phyloP scores from a whole-genome alignment of 2,888 invertebrate species.

The Heliconius aoede region DNA sequence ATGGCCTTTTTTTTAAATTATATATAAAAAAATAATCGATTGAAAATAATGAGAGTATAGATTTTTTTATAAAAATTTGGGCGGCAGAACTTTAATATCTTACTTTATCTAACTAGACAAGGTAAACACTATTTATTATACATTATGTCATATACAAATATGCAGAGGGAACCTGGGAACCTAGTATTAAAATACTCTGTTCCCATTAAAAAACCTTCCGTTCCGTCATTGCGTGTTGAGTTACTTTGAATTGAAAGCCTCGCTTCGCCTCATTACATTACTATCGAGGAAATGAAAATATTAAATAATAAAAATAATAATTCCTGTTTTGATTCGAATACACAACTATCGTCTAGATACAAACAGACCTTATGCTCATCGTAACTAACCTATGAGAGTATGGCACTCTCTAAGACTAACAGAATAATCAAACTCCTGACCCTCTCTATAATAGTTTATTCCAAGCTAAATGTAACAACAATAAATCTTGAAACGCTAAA shows the following conservation, averaged over 20 bases:
- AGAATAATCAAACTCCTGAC: neutral
- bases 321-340: neutral
- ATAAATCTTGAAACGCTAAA: conserved; percentile 18
- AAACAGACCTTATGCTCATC: neutral
- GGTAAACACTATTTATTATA: too few species aligned
- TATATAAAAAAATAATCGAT: too few species aligned
- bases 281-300: neutral
- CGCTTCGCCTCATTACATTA: neutral
- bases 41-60: too few species aligned
- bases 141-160: too few species aligned
- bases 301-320: neutral
- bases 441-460: neutral
- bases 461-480: conserved; percentile 1
- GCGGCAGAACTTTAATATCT: too few species aligned
- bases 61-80: too few species aligned
- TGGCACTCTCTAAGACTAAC: neutral
- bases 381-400: neutral
- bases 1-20: neutral
- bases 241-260: neutral
- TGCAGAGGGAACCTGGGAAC: neutral
- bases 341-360: neutral
- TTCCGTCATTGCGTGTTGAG: neutral
- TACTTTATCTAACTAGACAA: too few species aligned
- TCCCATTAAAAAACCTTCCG: too few species aligned
- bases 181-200: neutral